Base-by-base conservation (phyloP, 2,113 vertebrate genomes). In the Hiodon tergisus region DNA sequence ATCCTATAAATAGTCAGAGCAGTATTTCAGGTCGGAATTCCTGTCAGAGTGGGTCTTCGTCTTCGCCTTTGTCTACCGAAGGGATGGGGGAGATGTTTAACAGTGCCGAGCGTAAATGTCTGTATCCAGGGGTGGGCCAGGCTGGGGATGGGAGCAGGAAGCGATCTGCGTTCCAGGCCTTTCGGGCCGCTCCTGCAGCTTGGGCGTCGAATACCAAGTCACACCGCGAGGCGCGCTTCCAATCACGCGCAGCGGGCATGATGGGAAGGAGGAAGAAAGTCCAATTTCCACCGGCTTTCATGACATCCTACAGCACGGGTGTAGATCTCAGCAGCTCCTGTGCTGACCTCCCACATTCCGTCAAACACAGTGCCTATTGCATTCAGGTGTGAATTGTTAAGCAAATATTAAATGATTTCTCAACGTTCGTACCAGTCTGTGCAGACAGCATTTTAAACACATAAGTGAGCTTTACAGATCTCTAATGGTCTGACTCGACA, bases 1-100 rank as follows among this genome's bases (percentile, higher is more conserved):
- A 81, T 87, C 78, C 85, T 90, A 89, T 89, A 90, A 89, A 91
- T 89, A 90, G 88, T 85, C 79, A 82, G 75, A 84, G 82, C 81
- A 83, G 74, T 86, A 86, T 81, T 80, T 63, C 58, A 74, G 54
- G 71, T 69, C 53, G 70, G 59, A 63, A 81, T 86, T 83, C 81
- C 86, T 88, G 85, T 78, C 88, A 88, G 90, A 89, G 82, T 68
- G 51, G 67, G 72, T 69, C 81, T 61, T 77, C 83, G 81, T 83
- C 83, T 81, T 79, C 86, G 89, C 79, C 73, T 80, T 79, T 79
- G 84, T 78, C 73, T 69, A 54, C 59, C 59, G 55, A 47, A 16
- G 76, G 81, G 76, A n/a, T 71, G 72, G 75, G 70, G 47, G 79
- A 61, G 73, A 79, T 8, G 63, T 79, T 72, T 75, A 55, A 78